These are phyloP conservation scores for Ophonus ardosiacus DNA, from an alignment of 2,888 invertebrate genomes.

Conservation along the genomic window DNA sequence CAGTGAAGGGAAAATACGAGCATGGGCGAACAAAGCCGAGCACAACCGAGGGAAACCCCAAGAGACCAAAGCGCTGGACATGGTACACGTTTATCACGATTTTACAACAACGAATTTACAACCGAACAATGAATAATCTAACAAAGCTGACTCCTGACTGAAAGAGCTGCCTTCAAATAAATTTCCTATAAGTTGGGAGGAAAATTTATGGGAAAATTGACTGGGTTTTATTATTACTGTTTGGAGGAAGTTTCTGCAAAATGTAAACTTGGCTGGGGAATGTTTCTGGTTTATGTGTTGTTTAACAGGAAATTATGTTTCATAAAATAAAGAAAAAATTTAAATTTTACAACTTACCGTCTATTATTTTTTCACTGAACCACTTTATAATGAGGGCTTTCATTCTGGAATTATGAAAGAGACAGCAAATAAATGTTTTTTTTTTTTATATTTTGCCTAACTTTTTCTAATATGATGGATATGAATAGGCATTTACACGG, in stretches of 20 bases:
- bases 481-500: too few relatives aligned
- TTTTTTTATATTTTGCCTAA: too few relatives aligned
- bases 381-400: too few relatives aligned
- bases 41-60: background rate
- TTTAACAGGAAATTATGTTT: conserved; percentile 22
- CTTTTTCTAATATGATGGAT: too few relatives aligned
- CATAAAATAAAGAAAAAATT: conserved; percentile 34
- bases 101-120: conserved; percentile 56
- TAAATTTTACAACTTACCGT: conserved; percentile 3
- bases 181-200: conserved; percentile 6
- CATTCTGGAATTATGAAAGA: too few relatives aligned
- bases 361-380: too few relatives aligned
- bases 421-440: too few relatives aligned
- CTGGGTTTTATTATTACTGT: conserved; percentile 35
- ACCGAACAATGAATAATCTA: conserved; percentile 53
- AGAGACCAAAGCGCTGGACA: conserved; percentile 11
- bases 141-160: conserved; percentile 10
- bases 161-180: conserved; percentile 24
- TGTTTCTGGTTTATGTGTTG: conserved; percentile 28
- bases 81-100: conserved; percentile 54
- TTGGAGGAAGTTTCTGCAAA: conserved; percentile 14
- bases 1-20: conserved; percentile 39
- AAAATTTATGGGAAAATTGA: conserved; percentile 34
- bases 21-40: conserved; percentile 7
- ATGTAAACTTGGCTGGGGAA: conserved; percentile 15